Base-by-base conservation (phyloP, 2,113 vertebrate genomes). In the Trinectes maculatus region DNA sequence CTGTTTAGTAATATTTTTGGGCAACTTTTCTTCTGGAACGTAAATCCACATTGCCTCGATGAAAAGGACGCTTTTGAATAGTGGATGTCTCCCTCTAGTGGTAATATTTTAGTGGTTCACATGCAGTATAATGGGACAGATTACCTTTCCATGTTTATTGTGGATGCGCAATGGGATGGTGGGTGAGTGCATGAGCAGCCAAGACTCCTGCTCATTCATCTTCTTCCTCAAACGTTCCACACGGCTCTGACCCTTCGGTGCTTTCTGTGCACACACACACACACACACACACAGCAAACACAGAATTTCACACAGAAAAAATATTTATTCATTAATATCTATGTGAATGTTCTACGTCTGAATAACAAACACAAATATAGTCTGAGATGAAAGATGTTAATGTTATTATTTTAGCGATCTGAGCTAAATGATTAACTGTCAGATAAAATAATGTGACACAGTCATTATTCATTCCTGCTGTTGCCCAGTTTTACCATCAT, bases 201-300 rank as follows among this genome's bases (percentile, higher is more conserved):
- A 95, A 34, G 98, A 99, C 72, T 99, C 98, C 0, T 99, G 96
- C 64, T 99, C 98, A 34, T 96, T 98, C 96, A 99, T 97, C 91
- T 99, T 99, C 92, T 99, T 99, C 88, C 97, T 96, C 57, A 99
- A 91, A 39, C 96, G 95, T 52, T 99, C 98, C 2, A 97, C 92
- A 0, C 97, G 93, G 82, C 94, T 98, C 90, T 98, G 96, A 12
- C 95, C 95, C 76, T 98, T 99, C 44, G 92, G 94, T 48, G 96
- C 93, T 91, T 99, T 99, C 97, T 99, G 65, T n/a, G n/a, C n/a
- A n/a, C n/a, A 69, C 48, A 71, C 31, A 36, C 13, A 69, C 22
- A 74, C 5, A 56, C 11, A 77, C 2, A 61, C 8, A 3, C 8
- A 72, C 24, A 54, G 6, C 29, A 10, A 77, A 2, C 5, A 18